A percentile compares a stretch with the other conserved stretches of the same genome.
These are phyloP conservation scores for Callyntrura guangdongensis DNA, from an alignment of 2,888 invertebrate genomes.

Conservation along the genomic window DNA sequence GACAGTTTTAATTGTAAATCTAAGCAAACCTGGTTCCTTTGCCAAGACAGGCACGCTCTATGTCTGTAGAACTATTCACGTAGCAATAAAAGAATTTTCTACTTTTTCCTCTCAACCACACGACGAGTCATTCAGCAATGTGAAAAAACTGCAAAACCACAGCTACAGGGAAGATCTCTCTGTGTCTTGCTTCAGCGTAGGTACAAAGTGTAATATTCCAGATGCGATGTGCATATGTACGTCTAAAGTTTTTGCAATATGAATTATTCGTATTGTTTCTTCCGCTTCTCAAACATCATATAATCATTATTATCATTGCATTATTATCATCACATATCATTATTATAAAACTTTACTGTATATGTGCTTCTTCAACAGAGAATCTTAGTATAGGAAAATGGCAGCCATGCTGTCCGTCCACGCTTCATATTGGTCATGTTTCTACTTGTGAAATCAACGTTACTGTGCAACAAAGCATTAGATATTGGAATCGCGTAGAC, in stretches of 20 bases:
- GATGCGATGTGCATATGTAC: constrained; percentile 11
- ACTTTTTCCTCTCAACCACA: constrained; percentile 48
- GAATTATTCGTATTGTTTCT: constrained; percentile 46
- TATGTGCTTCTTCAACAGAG: not conserved
- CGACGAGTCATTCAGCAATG: not conserved
- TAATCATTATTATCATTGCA: not conserved
- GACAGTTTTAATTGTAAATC: constrained; percentile 65
- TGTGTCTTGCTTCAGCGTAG: constrained; percentile 19
- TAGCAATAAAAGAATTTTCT: not conserved
- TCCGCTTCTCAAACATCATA: constrained; percentile 64
- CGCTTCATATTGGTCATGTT: not conserved
- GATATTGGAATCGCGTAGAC: not conserved
- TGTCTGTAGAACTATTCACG: not conserved
- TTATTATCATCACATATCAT: constrained; percentile 7
- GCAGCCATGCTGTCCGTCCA: not conserved
- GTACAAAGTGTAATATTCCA: not conserved
- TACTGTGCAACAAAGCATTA: not conserved
- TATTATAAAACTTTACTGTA: not conserved
- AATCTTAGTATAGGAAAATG: not conserved
- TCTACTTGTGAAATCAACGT: not conserved
- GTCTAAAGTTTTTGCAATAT: constrained; percentile 14
- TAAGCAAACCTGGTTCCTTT: constrained; percentile 22
- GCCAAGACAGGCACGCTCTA: not conserved
- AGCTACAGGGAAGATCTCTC: constrained; percentile 32
- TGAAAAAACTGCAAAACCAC: constrained; percentile 41